Conservation (phyloP, 2,888 invertebrate genomes). For the Hypsopygia costalis region DNA sequence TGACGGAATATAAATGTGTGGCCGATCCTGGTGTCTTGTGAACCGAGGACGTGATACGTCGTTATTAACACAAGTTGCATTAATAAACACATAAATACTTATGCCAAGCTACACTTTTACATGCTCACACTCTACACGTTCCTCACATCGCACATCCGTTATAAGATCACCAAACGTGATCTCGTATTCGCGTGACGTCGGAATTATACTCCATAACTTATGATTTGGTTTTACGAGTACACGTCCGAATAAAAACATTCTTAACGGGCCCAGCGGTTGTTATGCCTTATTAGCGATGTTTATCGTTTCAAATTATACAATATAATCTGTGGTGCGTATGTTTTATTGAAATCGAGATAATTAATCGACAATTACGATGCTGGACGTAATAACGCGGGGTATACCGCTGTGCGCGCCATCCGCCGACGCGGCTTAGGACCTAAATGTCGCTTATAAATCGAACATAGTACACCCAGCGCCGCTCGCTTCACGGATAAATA, state of each 20-base stretch:
- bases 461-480: slow-evolving; percentile 35
- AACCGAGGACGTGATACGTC: slow-evolving; percentile 75
- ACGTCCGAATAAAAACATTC: slow-evolving; percentile 38
- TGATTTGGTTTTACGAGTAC: neutral
- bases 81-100: slow-evolving; percentile 71
- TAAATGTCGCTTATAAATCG: slow-evolving; percentile 62
- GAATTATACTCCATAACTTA: slow-evolving; percentile 27
- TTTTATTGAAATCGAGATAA: slow-evolving; percentile 76
- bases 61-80: slow-evolving; percentile 72
- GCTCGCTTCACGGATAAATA: slow-evolving; percentile 53
- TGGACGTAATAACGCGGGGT: slow-evolving; percentile 64
- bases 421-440: slow-evolving; percentile 51
- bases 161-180: slow-evolving; percentile 26
- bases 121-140: slow-evolving; percentile 27
- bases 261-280: slow-evolving; percentile 48
- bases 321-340: slow-evolving; percentile 69
- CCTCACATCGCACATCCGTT: slow-evolving; percentile 31
- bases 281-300: slow-evolving; percentile 67
- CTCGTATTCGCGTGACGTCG: slow-evolving; percentile 46
- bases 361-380: slow-evolving; percentile 78
- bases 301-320: slow-evolving; percentile 70
- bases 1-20: slow-evolving; percentile 72
- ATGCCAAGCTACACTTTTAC: slow-evolving; percentile 46
- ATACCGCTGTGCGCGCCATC: slow-evolving; percentile 64
- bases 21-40: slow-evolving; percentile 67